Conservation (phyloP, 1,140 invertebrate species). For the Musca vetustissima region DNA sequence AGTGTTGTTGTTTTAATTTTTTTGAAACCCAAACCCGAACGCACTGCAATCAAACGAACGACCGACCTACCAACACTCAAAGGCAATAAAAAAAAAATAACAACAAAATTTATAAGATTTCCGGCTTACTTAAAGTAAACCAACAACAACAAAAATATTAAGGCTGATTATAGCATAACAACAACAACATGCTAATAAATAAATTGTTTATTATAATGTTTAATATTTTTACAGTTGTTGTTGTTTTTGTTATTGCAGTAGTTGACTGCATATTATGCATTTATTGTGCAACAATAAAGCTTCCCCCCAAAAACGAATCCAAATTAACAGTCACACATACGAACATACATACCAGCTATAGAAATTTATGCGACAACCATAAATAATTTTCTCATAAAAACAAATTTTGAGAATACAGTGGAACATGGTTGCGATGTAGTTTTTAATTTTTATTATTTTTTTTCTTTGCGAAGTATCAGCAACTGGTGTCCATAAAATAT, state of each 20-base stretch:
- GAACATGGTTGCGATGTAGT: too few species aligned
- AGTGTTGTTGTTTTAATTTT: too few species aligned
- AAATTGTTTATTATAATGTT: conserved; percentile 6
- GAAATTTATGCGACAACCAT: conserved; percentile 9
- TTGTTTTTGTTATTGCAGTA: too few species aligned
- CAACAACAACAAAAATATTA: too few species aligned
- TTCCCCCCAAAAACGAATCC: background rate
- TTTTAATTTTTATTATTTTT: too few species aligned
- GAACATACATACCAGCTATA: too few species aligned
- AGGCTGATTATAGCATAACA: background rate
- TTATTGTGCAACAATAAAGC: conserved; percentile 1
- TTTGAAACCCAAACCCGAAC: too few species aligned
- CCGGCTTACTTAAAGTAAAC: background rate
- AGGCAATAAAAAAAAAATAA: too few species aligned
- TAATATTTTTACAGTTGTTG: background rate
- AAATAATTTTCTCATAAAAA: conserved; percentile 16
- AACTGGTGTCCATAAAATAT: too few species aligned
- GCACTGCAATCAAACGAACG: too few species aligned
- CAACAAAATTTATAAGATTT: conserved; percentile 8
- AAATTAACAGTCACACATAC: background rate
- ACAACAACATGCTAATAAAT: background rate
- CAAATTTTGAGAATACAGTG: background rate
- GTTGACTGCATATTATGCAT: too few species aligned
- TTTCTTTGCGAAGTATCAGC: too few species aligned
- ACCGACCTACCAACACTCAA: background rate